A percentile compares a stretch with the other conserved stretches of the same genome.
Conservation (phyloP, 1,140 invertebrate genomes). For the Aethina tumida region DNA sequence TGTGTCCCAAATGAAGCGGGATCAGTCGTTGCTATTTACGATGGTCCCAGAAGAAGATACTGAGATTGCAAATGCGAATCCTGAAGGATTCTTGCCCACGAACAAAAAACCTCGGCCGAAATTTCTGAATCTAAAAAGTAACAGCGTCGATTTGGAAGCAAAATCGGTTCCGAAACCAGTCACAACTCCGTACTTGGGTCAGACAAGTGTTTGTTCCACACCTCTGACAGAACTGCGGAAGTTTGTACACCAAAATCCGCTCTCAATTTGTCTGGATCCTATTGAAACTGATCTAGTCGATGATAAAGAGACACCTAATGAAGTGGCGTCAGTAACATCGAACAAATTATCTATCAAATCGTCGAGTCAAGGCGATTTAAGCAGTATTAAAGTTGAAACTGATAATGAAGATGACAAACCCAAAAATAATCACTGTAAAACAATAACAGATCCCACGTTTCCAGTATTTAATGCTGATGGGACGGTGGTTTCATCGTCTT, state of each 20-base stretch:
- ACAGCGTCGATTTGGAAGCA: conserved; percentile 12
- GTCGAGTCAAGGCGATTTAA: conserved; percentile 7
- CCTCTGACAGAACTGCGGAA: conserved; percentile 57
- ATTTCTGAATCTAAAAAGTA: conserved; percentile 37
- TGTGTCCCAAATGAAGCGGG: conserved; percentile 53
- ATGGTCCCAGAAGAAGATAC: conserved; percentile 63
- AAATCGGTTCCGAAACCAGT: conserved; percentile 11
- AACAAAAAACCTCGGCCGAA: conserved; percentile 33
- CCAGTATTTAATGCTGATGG: conserved; percentile 65
- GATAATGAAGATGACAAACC: conserved; percentile 17
- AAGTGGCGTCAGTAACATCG: background rate
- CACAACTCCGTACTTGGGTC: conserved; percentile 42
- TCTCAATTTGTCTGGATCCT: conserved; percentile 52
- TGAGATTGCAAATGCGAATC: no score
- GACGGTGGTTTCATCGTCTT: conserved; percentile 55
- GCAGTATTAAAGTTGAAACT: conserved; percentile 20
- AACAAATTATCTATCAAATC: conserved; percentile 3
- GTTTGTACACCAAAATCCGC: conserved; percentile 55
- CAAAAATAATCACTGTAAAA: conserved; percentile 38
- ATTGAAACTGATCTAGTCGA: background rate
- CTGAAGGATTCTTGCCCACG: conserved; percentile 12
- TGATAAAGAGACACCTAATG: background rate
- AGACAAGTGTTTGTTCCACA: conserved; percentile 62
- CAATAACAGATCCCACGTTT: conserved; percentile 66
- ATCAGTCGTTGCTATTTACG: conserved; percentile 66